Conservation (phyloP, 2,888 invertebrate species). For the Phymatocera aterrima region DNA sequence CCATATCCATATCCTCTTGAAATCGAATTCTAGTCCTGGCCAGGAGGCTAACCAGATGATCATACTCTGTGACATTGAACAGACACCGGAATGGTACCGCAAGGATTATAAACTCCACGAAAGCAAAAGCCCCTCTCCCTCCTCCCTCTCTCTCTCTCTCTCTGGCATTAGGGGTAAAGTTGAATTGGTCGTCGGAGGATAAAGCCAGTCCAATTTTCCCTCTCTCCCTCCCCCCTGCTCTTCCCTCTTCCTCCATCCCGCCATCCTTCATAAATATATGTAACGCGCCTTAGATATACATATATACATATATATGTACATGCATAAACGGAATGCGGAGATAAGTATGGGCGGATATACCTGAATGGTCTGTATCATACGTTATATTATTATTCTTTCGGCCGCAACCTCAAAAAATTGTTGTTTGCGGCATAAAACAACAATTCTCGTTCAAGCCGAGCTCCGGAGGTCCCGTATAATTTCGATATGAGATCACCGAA, state of each 20-base stretch:
- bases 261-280: conserved; percentile 27
- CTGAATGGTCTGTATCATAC: no score
- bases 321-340: neutral
- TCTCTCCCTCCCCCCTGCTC: no score
- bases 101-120: conserved; percentile 44
- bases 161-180: conserved; percentile 22
- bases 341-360: no score
- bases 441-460: no score
- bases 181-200: conserved; percentile 41
- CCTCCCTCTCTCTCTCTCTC: neutral
- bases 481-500: no score
- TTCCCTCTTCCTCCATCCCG: neutral
- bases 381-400: no score
- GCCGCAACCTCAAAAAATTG: no score
- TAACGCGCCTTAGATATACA: neutral
- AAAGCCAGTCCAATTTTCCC: conserved; percentile 25
- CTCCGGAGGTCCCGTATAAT: no score
- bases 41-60: conserved; percentile 39
- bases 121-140: neutral
- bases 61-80: conserved; percentile 37
- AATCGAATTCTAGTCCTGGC: conserved; percentile 39
- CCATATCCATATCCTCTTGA: conserved; percentile 1
- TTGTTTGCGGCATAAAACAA: no score
- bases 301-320: neutral
- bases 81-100: conserved; percentile 34